Percentiles rank a stretch among this genome's conserved stretches.
phyloP scores from a whole-genome alignment of 2,797 vertebrate species.

The Acomys russatus region DNA sequence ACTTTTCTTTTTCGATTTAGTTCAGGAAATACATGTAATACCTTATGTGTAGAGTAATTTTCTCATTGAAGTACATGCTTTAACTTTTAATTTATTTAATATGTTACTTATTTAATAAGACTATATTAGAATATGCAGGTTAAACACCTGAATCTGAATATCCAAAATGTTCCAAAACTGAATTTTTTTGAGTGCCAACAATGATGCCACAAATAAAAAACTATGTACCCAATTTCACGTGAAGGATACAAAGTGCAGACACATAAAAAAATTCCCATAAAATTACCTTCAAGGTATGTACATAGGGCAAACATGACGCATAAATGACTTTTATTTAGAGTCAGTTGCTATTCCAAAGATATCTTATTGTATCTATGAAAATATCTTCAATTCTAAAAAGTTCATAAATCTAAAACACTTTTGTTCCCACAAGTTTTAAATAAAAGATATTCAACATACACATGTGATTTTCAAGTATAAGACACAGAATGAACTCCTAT shows the following conservation, averaged over 20 bases:
- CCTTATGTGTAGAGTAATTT: slow-evolving; percentile 18
- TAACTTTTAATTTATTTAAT: slow-evolving; percentile 38
- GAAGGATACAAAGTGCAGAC: background rate
- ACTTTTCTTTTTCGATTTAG: slow-evolving; percentile 40
- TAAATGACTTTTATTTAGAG: background rate
- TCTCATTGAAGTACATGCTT: slow-evolving; percentile 44
- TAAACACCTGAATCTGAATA: background rate
- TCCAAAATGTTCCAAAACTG: background rate
- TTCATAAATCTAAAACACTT: background rate
- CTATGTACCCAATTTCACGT: background rate
- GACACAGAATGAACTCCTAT: slow-evolving; percentile 37
- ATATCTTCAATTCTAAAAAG: background rate
- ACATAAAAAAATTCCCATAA: slow-evolving; percentile 11
- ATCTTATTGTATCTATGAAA: background rate
- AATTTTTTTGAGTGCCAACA: background rate
- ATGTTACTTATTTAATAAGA: slow-evolving; percentile 26
- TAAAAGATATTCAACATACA: background rate
- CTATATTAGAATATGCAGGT: background rate
- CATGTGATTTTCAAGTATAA: slow-evolving; percentile 26
- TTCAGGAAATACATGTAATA: slow-evolving; percentile 43
- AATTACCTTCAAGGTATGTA: background rate
- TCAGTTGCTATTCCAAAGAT: background rate
- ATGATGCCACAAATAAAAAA: background rate
- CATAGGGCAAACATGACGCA: background rate
- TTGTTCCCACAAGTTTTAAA: background rate